Percentiles rank a stretch among this genome's conserved stretches.
These are phyloP conservation scores for Mesaphorura yosii DNA, from an alignment of 1,140 invertebrate genomes.

Conservation along the genomic window DNA sequence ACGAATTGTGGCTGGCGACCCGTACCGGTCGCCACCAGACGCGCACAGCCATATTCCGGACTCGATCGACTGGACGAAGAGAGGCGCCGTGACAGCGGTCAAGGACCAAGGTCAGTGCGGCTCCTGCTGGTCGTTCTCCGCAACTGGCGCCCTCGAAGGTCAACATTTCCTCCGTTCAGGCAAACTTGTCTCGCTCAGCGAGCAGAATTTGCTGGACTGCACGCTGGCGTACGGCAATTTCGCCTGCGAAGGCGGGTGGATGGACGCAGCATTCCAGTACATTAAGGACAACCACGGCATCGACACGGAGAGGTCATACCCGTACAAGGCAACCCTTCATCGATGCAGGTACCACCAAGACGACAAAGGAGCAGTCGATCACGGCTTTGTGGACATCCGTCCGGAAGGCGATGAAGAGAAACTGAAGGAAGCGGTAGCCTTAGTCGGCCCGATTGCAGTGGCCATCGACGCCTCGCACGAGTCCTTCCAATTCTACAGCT, in stretches of 20 bases:
- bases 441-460: constrained; percentile 51
- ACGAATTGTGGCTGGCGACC: constrained; percentile 41
- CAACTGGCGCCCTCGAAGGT: constrained; percentile 89
- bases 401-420: constrained; percentile 54
- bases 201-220: constrained; percentile 96
- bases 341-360: constrained; percentile 55
- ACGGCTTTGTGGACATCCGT: constrained; percentile 69
- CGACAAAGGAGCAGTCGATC: constrained; percentile 66
- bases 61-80: constrained; percentile 70
- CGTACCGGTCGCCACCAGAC: constrained; percentile 60
- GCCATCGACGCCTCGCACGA: constrained; percentile 82
- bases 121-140: constrained; percentile 87
- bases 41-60: constrained; percentile 48
- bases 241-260: constrained; percentile 82
- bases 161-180: constrained; percentile 82
- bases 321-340: constrained; percentile 62
- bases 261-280: constrained; percentile 92
- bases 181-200: constrained; percentile 77
- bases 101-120: constrained; percentile 92
- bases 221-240: no score
- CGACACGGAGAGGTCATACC: constrained; percentile 85
- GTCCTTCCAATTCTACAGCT: constrained; percentile 65
- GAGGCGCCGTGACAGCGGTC: constrained; percentile 77
- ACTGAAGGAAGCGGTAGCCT: constrained; percentile 66
- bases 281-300: constrained; percentile 77